Evolutionary conservation across 2,888 invertebrate species (phyloP), one percentile per base, ranked within the genome.

Genomic region (Bedellia somnulentella): DNA sequence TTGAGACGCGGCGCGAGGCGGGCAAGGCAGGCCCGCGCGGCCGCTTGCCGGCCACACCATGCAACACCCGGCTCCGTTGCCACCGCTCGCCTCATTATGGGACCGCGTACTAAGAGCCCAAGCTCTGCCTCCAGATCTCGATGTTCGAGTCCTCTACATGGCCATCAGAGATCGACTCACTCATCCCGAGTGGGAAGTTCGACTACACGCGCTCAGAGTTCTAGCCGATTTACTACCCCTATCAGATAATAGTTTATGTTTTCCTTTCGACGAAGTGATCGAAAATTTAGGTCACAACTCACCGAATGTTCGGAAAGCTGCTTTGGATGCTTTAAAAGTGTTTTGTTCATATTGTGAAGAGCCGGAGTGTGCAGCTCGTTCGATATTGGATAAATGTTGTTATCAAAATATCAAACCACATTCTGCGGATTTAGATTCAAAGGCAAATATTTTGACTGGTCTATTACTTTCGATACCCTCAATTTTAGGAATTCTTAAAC

Each of bases 101-200:
- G 89, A 90, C 61, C 82, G 87, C 50, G 83, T 89, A 42, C 80
- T 87, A 26, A 78, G 87, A 36, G 87, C 87, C 35, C 81, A 82
- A 34, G 80, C 84, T 31, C 76, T 90, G 32, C 90, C 90, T 23
- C 80, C 80, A 13, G 81, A 82, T 37, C 73, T 85, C 29, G 82
- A 86, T 47, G 80, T 82, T 2, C 67, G 73, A 35, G 75, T 80
- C 32, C 81, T 88, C 45, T 88, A 87, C 52, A 62, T 79, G 31
- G 87, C 87, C 44, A 82, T 89, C 47, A 75, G 83, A 25, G 85
- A 86, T 40, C 80, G 89, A 29, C 71, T 90, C 26, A 78, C 81
- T 22, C 87, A 88, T 53, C 87, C 89, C 1, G 90, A 91, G 56
- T 87, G 88, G 83, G 89, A 89, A 60, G 89, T 91, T 18, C 80